Evolutionary conservation across 2,888 invertebrate genomes (phyloP).

Genomic region (Quadroppia sp.): DNA sequence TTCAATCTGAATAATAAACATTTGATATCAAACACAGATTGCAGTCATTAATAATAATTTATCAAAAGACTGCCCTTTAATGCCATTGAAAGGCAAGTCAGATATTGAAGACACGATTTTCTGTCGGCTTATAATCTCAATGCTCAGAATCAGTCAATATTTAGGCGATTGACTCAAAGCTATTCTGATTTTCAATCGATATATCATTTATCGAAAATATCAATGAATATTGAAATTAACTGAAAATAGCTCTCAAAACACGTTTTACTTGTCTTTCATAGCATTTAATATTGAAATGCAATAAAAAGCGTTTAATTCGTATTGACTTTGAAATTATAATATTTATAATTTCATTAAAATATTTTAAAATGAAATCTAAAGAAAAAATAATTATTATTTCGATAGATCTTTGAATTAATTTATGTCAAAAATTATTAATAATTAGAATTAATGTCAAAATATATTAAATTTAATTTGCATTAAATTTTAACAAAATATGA

Average conservation of each 20-base stretch:
- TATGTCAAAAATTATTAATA: too few relatives aligned
- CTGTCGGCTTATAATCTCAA: background rate
- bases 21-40: background rate
- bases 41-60: slow-evolving; percentile 14
- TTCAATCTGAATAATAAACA: slow-evolving; percentile 21
- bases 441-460: too few relatives aligned
- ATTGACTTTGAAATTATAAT: too few relatives aligned
- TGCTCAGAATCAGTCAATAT: background rate
- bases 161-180: background rate
- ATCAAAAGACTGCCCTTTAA: background rate
- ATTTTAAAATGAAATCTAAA: too few relatives aligned
- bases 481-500: background rate
- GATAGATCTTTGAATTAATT: too few relatives aligned
- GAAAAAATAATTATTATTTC: too few relatives aligned
- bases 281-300: background rate
- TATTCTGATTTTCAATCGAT: background rate
- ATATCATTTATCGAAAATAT: background rate
- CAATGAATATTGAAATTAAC: background rate
- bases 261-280: background rate
- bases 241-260: background rate
- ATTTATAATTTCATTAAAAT: too few relatives aligned
- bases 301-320: too few relatives aligned
- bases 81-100: background rate
- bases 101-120: background rate
- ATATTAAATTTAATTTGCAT: background rate